Percentiles rank a stretch among this genome's conserved stretches.
phyloP scores from a whole-genome alignment of 2,113 vertebrate species.

The Spheniscus mendiculus region DNA sequence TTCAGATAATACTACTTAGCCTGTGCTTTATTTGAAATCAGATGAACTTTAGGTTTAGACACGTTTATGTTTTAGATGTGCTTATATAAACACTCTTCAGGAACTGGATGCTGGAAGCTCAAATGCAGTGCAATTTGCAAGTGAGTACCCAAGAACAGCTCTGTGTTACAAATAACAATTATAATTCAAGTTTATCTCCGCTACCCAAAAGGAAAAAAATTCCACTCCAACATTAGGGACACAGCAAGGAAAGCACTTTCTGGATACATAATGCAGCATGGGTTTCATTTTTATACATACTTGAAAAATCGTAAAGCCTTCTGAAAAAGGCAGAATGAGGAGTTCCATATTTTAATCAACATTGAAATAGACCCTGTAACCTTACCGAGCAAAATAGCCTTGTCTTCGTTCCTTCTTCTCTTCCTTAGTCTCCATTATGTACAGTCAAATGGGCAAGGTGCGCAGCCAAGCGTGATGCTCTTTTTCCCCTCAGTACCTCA shows the following conservation, averaged over 20 bases:
- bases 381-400: constrained; percentile 84
- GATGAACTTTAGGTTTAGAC: background rate
- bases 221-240: background rate
- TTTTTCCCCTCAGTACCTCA: constrained; percentile 60
- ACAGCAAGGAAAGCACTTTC: background rate
- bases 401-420: constrained; percentile 83
- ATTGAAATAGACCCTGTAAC: background rate
- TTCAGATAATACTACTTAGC: background rate
- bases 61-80: background rate
- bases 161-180: background rate
- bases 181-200: background rate
- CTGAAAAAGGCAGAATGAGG: background rate
- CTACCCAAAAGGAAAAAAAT: background rate
- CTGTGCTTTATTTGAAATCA: background rate
- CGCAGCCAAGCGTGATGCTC: constrained; percentile 17
- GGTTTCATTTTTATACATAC: background rate
- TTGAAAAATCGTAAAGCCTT: background rate
- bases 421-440: constrained; percentile 80
- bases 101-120: background rate
- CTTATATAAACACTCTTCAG: background rate
- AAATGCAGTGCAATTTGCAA: background rate
- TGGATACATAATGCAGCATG: background rate
- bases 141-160: background rate
- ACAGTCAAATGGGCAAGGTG: constrained; percentile 3
- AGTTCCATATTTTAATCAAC: background rate